These are phyloP conservation scores for Rhagophthalmus giganteus DNA, from an alignment of 2,888 invertebrate genomes.

Conservation along the genomic window DNA sequence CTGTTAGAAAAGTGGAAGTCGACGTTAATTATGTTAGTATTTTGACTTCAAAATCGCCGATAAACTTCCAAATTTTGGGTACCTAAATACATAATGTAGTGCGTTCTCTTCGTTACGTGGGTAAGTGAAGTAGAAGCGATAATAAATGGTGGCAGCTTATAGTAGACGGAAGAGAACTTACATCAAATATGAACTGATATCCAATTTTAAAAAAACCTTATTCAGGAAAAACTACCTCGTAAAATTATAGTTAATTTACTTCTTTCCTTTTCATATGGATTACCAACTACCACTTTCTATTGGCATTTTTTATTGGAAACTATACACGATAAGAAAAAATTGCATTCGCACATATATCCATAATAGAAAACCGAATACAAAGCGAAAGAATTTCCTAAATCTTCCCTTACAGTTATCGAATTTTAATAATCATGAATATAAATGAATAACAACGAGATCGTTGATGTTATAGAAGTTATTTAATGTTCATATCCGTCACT, in stretches of 20 bases:
- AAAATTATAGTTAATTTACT: neutral
- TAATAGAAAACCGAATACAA: too few species aligned
- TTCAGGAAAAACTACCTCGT: neutral
- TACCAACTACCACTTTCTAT: too few species aligned
- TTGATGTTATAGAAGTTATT: too few species aligned
- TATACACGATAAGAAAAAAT: too few species aligned
- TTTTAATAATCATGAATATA: too few species aligned
- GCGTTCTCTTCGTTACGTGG: neutral
- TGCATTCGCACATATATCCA: too few species aligned
- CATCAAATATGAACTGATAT: neutral
- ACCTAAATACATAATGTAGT: neutral
- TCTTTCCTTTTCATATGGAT: too few species aligned
- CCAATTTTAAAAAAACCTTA: neutral
- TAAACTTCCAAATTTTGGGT: neutral
- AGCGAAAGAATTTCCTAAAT: too few species aligned
- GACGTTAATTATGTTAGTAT: constrained; percentile 10
- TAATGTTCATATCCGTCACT: too few species aligned
- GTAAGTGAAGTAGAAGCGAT: neutral
- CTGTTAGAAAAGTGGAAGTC: constrained; percentile 4
- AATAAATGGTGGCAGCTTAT: constrained; percentile 1
- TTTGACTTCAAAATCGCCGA: neutral
- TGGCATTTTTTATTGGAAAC: neutral
- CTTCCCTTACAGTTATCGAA: too few species aligned
- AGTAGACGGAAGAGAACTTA: neutral
- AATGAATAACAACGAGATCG: too few species aligned